These are phyloP conservation scores for Asteroscopus sphinx DNA, from an alignment of 2,888 invertebrate genomes.

Conservation along the genomic window DNA sequence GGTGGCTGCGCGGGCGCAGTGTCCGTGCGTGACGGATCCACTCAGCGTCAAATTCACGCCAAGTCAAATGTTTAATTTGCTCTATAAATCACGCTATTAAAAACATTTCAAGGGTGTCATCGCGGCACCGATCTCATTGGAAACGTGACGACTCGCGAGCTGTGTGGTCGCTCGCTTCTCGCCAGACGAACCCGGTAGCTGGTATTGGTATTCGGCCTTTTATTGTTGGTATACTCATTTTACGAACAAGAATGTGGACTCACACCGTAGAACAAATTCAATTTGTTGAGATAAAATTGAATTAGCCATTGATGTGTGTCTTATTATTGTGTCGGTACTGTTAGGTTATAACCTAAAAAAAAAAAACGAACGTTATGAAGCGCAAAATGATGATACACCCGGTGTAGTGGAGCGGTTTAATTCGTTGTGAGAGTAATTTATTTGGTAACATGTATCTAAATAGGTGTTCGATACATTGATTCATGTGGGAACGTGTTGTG, in stretches of 20 bases:
- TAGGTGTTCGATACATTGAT: conserved; percentile 28
- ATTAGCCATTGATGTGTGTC: conserved; percentile 61
- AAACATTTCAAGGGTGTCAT: conserved; percentile 90
- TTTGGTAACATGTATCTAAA: conserved; percentile 38
- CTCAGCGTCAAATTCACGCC: conserved; percentile 88
- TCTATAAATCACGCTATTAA: conserved; percentile 89
- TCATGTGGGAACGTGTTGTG: conserved; percentile 43
- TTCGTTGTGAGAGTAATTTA: conserved; percentile 39
- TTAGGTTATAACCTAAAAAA: conserved; percentile 58
- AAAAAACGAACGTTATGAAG: no score
- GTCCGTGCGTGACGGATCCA: conserved; percentile 89
- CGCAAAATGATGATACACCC: conserved; percentile 46
- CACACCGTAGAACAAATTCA: conserved; percentile 75
- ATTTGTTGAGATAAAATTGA: conserved; percentile 74
- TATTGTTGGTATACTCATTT: conserved; percentile 77
- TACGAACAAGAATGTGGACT: conserved; percentile 67
- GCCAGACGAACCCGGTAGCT: conserved; percentile 36
- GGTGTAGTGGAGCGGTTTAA: conserved; percentile 22
- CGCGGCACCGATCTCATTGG: conserved; percentile 85
- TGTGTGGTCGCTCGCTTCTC: conserved; percentile 77
- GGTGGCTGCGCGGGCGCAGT: conserved; percentile 61
- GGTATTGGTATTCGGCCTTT: conserved; percentile 71
- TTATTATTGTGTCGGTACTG: conserved; percentile 54
- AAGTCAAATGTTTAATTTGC: conserved; percentile 90
- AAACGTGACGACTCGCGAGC: conserved; percentile 82